Percentiles rank a stretch among this genome's conserved stretches.
phyloP scores from a whole-genome alignment of 2,113 vertebrate genomes.

The Festucalex cinctus region DNA sequence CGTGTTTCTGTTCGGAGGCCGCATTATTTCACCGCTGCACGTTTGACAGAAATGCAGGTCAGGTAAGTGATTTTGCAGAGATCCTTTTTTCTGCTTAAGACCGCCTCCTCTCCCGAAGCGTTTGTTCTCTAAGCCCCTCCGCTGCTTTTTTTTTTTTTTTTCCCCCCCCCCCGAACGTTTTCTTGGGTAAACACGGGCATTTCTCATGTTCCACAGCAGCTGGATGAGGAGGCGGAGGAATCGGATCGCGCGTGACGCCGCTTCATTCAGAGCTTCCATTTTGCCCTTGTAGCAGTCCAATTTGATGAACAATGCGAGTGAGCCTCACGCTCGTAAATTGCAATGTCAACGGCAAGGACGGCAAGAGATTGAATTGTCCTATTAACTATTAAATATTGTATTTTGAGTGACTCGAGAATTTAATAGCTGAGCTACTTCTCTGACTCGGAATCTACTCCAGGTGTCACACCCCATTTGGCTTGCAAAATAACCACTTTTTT shows the following conservation, averaged over 20 bases:
- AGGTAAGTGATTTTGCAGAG: slow-evolving; percentile 42
- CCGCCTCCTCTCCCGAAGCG: background rate
- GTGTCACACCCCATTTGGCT: background rate
- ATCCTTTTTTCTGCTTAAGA: slow-evolving; percentile 9
- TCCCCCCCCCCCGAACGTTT: slow-evolving; percentile 5
- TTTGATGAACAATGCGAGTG: slow-evolving; percentile 19
- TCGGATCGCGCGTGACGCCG: slow-evolving; percentile 2
- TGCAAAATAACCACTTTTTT: background rate
- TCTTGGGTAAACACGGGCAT: slow-evolving; percentile 12
- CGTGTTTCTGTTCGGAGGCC: background rate
- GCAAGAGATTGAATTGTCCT: background rate
- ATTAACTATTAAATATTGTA: background rate
- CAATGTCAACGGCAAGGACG: background rate
- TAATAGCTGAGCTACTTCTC: background rate
- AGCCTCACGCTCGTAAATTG: slow-evolving; percentile 2
- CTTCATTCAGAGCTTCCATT: slow-evolving; percentile 31
- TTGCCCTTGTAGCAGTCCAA: slow-evolving; percentile 23
- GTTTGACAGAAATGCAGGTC: slow-evolving; percentile 4
- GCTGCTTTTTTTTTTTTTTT: background rate
- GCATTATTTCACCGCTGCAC: background rate
- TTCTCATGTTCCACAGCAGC: slow-evolving; percentile 37
- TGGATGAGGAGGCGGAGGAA: background rate
- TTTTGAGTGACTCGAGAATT: background rate
- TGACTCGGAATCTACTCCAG: background rate
- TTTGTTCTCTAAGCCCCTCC: slow-evolving; percentile 15